A percentile compares a stretch with the other conserved stretches of the same genome.
Evolutionary conservation across 1,140 invertebrate species (phyloP).

Genomic region (Pomacea maculata): DNA sequence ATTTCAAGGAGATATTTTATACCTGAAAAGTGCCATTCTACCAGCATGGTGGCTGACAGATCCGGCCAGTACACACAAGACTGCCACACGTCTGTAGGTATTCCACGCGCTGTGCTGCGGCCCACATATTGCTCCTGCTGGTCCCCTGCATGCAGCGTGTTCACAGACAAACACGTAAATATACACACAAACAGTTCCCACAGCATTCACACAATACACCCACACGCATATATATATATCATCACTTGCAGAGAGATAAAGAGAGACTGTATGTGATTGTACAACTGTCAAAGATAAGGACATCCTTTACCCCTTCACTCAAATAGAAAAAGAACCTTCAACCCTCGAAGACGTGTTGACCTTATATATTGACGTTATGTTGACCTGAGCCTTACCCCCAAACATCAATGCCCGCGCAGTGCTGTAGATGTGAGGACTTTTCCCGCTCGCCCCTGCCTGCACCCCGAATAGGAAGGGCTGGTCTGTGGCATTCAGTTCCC

Average conservation of each 20-base stretch:
- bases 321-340: background rate
- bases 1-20: background rate
- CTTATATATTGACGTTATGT: too few relatives aligned
- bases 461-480: background rate
- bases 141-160: conserved; percentile 3
- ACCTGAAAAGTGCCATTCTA: conserved; percentile 51
- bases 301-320: background rate
- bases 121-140: conserved; percentile 39
- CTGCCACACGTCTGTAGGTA: conserved; percentile 41
- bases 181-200: background rate
- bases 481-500: background rate
- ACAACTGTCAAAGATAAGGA: background rate
- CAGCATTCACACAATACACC: background rate
- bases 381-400: conserved; percentile 4
- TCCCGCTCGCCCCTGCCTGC: too few relatives aligned
- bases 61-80: conserved; percentile 43
- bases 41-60: conserved; percentile 40
- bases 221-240: background rate
- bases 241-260: background rate
- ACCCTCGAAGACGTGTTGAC: too few relatives aligned
- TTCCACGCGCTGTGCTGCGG: conserved; percentile 34
- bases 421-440: conserved; percentile 13
- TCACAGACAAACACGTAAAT: conserved; percentile 6
- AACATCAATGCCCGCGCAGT: conserved; percentile 17
- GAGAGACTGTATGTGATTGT: background rate